A percentile compares a stretch with the other conserved stretches of the same genome.
Evolutionary conservation across 2,797 vertebrate species (phyloP).

Genomic region (Yasuhikotakia modesta): DNA sequence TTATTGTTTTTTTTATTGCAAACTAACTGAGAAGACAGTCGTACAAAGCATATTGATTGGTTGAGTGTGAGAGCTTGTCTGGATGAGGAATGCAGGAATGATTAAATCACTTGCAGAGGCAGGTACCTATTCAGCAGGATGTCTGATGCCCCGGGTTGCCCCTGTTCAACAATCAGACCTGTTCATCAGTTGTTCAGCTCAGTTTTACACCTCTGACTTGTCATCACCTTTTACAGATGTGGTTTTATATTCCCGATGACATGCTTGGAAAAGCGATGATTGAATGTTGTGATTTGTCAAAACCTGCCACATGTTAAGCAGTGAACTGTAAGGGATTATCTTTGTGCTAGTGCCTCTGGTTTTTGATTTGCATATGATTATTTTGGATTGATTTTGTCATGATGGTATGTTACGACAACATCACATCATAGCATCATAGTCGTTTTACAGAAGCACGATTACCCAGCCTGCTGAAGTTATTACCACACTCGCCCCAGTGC

Average conservation of each 20-base stretch:
- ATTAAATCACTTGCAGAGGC: slow-evolving; percentile 36
- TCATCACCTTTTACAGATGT: slow-evolving; percentile 32
- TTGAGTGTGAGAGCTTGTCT: slow-evolving; percentile 25
- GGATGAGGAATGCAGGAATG: slow-evolving; percentile 32
- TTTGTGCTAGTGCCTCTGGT: slow-evolving; percentile 17
- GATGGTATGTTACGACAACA: not conserved
- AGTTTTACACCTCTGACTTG: slow-evolving; percentile 47
- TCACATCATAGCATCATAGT: too few relatives aligned
- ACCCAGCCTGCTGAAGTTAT: slow-evolving; percentile 62
- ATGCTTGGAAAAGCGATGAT: slow-evolving; percentile 37
- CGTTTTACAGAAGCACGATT: slow-evolving; percentile 42
- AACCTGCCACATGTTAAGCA: slow-evolving; percentile 25
- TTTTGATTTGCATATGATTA: not conserved
- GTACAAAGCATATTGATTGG: slow-evolving; percentile 16
- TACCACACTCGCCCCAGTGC: slow-evolving; percentile 55
- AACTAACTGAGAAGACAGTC: too few relatives aligned
- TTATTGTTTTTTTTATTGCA: too few relatives aligned
- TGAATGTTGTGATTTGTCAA: slow-evolving; percentile 36
- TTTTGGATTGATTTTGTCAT: not conserved
- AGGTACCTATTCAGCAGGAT: slow-evolving; percentile 9
- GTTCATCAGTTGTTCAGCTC: slow-evolving; percentile 46
- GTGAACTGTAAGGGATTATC: slow-evolving; percentile 48
- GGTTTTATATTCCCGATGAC: slow-evolving; percentile 5
- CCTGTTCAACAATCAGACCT: slow-evolving; percentile 53
- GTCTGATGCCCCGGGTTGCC: slow-evolving; percentile 10